Percentiles rank a stretch among this genome's conserved stretches.
Evolutionary conservation across 2,797 vertebrate genomes (phyloP).

Genomic region (Psittacula derbiana): DNA sequence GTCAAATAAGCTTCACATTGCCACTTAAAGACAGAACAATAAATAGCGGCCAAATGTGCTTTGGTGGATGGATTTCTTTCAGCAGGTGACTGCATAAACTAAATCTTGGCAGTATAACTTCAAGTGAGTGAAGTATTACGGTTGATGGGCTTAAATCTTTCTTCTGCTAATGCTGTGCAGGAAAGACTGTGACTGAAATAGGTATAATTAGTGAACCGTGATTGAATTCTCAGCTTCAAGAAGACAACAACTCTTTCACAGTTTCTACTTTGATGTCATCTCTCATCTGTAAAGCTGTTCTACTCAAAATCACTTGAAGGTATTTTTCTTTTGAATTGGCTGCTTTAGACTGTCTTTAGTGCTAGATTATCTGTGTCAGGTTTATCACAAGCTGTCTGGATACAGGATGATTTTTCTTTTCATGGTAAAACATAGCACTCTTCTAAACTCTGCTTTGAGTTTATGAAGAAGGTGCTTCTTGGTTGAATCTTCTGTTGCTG

Average conservation of each 20-base stretch:
- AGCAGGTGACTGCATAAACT: slow-evolving; percentile 55
- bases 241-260: slow-evolving; percentile 69
- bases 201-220: slow-evolving; percentile 63
- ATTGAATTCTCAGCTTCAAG: slow-evolving; percentile 66
- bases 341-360: slow-evolving; percentile 59
- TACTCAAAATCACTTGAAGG: slow-evolving; percentile 64
- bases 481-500: slow-evolving; percentile 16
- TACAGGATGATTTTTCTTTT: slow-evolving; percentile 48
- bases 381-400: slow-evolving; percentile 66
- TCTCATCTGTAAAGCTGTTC: slow-evolving; percentile 68
- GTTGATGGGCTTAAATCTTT: slow-evolving; percentile 58
- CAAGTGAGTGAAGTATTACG: slow-evolving; percentile 39
- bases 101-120: slow-evolving; percentile 48
- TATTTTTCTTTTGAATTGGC: slow-evolving; percentile 70
- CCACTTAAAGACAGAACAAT: slow-evolving; percentile 51
- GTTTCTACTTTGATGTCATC: slow-evolving; percentile 71
- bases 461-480: slow-evolving; percentile 37
- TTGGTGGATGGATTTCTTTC: slow-evolving; percentile 25
- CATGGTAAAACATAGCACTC: slow-evolving; percentile 20
- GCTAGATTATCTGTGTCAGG: slow-evolving; percentile 63
- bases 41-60: slow-evolving; percentile 33
- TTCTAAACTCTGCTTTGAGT: slow-evolving; percentile 38
- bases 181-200: slow-evolving; percentile 56
- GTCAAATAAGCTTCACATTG: slow-evolving; percentile 53
- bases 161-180: slow-evolving; percentile 45